Percentiles rank a stretch among this genome's conserved stretches.
Evolutionary conservation across 1,140 invertebrate species (phyloP).

Genomic region (Parapsyche elsis): DNA sequence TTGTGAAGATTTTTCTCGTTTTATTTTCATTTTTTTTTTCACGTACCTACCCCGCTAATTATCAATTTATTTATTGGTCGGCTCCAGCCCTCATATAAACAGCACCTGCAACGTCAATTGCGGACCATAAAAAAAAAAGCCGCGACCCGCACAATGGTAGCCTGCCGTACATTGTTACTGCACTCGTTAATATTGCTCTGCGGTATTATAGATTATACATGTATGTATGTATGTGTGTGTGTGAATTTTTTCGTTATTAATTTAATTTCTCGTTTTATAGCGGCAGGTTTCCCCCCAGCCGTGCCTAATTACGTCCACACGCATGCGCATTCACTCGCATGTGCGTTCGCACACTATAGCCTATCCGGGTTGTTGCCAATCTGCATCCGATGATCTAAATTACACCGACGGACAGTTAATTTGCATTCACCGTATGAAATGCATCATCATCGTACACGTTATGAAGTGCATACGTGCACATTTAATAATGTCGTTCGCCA

Average conservation of each 20-base stretch:
- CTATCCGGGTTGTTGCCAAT: slow-evolving; percentile 31
- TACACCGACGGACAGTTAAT: slow-evolving; percentile 25
- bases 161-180: slow-evolving; percentile 5
- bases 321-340: slow-evolving; percentile 13
- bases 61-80: slow-evolving; percentile 11
- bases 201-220: too few species aligned
- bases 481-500: slow-evolving; percentile 6
- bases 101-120: slow-evolving; percentile 19
- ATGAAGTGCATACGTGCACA: neutral
- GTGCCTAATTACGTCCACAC: slow-evolving; percentile 26
- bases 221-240: neutral
- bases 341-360: neutral
- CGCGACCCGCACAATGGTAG: slow-evolving; percentile 25
- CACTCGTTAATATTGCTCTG: neutral
- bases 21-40: too few species aligned
- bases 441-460: slow-evolving; percentile 7
- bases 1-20: too few species aligned
- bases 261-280: slow-evolving; percentile 23
- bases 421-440: slow-evolving; percentile 2
- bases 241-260: slow-evolving; percentile 26
- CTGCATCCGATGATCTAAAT: slow-evolving; percentile 33
- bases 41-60: neutral
- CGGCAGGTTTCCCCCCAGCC: neutral
- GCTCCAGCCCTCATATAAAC: neutral
- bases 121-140: neutral